A percentile compares a stretch with the other conserved stretches of the same genome.
Evolutionary conservation across 2,888 invertebrate species (phyloP).

Genomic region (Phanerotoma sp.): DNA sequence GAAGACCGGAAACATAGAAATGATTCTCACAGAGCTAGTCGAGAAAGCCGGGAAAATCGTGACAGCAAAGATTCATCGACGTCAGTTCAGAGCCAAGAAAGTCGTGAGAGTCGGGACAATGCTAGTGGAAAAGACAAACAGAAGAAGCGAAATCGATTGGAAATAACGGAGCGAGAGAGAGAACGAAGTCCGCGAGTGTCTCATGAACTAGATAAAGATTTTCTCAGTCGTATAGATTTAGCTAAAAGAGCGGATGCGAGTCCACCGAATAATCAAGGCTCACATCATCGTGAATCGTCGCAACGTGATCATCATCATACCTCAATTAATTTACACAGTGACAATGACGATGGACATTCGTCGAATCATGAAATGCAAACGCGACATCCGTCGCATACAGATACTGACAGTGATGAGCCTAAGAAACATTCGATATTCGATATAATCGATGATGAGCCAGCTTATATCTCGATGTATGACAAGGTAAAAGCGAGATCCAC

Average conservation of each 20-base stretch:
- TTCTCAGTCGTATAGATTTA: constrained; percentile 48
- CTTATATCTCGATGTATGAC: constrained; percentile 96
- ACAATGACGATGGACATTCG: constrained; percentile 49
- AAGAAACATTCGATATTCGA: constrained; percentile 92
- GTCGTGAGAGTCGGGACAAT: constrained; percentile 53
- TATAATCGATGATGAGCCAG: constrained; percentile 84
- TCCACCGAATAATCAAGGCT: constrained; percentile 38
- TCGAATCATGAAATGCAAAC: constrained; percentile 52
- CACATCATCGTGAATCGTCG: constrained; percentile 43
- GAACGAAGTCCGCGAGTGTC: constrained; percentile 53
- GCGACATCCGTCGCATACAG: constrained; percentile 50
- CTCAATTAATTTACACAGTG: constrained; percentile 47
- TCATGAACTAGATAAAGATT: constrained; percentile 53
- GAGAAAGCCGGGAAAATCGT: constrained; percentile 49
- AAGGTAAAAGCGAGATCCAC: constrained; percentile 93
- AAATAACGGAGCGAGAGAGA: constrained; percentile 44
- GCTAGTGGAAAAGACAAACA: constrained; percentile 47
- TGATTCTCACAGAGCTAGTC: constrained; percentile 54
- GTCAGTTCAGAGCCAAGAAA: constrained; percentile 47
- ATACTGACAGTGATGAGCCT: constrained; percentile 76
- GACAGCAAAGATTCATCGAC: constrained; percentile 41
- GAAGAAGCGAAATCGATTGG: constrained; percentile 44
- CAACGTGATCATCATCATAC: constrained; percentile 41
- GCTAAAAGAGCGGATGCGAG: constrained; percentile 46
- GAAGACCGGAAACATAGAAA: constrained; percentile 54